Evolutionary conservation across 2,113 vertebrate species (phyloP), one percentile per base, ranked within the genome.

Genomic region (Coptodon rendalli): DNA sequence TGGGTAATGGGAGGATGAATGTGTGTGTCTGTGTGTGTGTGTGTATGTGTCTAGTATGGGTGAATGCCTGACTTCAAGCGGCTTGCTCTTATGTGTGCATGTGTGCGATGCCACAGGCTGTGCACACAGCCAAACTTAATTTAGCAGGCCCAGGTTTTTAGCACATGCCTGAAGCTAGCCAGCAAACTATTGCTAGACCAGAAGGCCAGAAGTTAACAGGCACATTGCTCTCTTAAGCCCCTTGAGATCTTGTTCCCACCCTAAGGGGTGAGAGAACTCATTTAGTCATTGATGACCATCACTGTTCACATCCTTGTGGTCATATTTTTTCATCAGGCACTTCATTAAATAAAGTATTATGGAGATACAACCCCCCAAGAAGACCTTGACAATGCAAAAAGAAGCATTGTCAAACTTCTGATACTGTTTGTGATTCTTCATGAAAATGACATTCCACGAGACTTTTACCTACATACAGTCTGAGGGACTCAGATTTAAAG

Each of bases 201-300:
- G 86, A 90, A 92, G 93, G 91, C 92, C 89, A 92, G 86, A 95
- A 96, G 94, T 94, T 96, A 96, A 95, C 92, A 92, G 93, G 94
- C 93, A 92, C 94, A 89, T 86, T 90, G 92, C 92, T 94, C 91
- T 87, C 87, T 81, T 80, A 91, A 95, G 89, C 87, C 93, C 92
- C 93, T 89, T 88, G 92, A 93, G 94, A 95, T 85, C 83, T 87
- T 31, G 16, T 85, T 89, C 83, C 22, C 29, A 85, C 88, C 94
- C 93, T 80, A 52, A 89, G 90, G 95, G 88, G 71, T 66, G 57
- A 83, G 52, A 93, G 92, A 94, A 95, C 94, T 95, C 91, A 95
- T 95, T 95, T 95, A 96, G 87, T 87, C 95, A 95, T 94, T 94
- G 94, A 95, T 94, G 95, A 94, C 94, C 94, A 92, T 92, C 86